Evolutionary conservation across 2,888 invertebrate species (phyloP), one percentile per base, ranked within the genome.

Genomic region (Seira ritae): DNA sequence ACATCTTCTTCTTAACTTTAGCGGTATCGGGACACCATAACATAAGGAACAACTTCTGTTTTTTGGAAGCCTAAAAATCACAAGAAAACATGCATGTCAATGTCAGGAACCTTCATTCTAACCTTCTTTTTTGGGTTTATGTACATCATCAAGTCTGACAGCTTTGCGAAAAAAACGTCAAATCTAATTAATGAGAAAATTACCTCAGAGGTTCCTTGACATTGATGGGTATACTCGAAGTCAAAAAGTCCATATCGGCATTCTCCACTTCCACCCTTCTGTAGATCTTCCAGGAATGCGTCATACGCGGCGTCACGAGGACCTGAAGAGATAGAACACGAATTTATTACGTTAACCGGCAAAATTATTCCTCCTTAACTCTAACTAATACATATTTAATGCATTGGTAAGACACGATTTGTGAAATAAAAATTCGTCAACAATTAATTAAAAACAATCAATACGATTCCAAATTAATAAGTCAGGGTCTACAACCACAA

Each of bases 1-100:
- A 92, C 94, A 94, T 95, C 92, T 94, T 94, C 93, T 94, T 94
- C 92, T 94, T 94, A 89, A 96, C 94, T 93, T 97, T 97, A 90
- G 99, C 98, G 91, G 96, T 97, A 93, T 99, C 98, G 67, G 98
- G 98, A 94, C 98, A 98, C 98, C 98, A 98, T 91, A 97, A 97
- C 96, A 98, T 97, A 91, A 98, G 95, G 94, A 98, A 97, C 90
- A 98, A 93, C 92, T 98, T 98, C 92, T 98, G 97, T 95, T 98
- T 98, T 94, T 97, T 98, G 91, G 96, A 96, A 90, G 96, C 96
- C 93, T 92, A 88, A 89, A 89, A 73, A 85, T 74, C 80, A 22
- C 67, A 62, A 74, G n/a, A 42, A 77, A 37, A 20, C 8, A 4
- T 31, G 8, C 8, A 31, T 8, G 20, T 19, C 12, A 55, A 73